Conservation (phyloP, 2,888 invertebrate species). For the Formica aserva region DNA sequence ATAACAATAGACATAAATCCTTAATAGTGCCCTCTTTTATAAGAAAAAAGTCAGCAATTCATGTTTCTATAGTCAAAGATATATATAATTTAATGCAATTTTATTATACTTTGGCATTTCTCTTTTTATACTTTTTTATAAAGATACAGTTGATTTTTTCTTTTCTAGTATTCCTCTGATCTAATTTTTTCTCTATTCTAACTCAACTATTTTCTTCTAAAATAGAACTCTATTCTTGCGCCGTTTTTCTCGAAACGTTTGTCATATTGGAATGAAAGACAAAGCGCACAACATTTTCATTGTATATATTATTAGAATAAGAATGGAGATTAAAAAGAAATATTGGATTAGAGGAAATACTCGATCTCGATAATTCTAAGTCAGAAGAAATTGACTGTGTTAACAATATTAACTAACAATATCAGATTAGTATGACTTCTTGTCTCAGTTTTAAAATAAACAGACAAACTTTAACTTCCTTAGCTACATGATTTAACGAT, state of each 20-base stretch:
- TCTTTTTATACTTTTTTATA: slow-evolving; percentile 64
- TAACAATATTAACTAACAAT: slow-evolving; percentile 51
- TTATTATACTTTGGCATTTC: slow-evolving; percentile 73
- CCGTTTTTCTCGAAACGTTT: not conserved
- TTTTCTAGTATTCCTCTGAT: slow-evolving; percentile 5
- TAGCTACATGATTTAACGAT: slow-evolving; percentile 32
- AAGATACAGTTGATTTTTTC: slow-evolving; percentile 39
- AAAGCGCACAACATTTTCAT: not conserved
- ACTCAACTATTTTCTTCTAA: not conserved
- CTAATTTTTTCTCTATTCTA: not conserved
- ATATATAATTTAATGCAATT: slow-evolving; percentile 67
- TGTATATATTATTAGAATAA: not conserved
- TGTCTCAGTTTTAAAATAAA: slow-evolving; percentile 20
- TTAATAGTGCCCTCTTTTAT: not conserved
- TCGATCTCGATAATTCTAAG: slow-evolving; percentile 1
- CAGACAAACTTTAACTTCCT: slow-evolving; percentile 45
- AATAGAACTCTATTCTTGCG: not conserved
- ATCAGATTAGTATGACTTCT: slow-evolving; percentile 62
- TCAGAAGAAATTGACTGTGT: not conserved
- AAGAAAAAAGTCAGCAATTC: not conserved
- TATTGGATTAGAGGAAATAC: not conserved
- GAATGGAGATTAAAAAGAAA: not conserved
- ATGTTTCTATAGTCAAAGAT: slow-evolving; percentile 35
- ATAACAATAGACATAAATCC: not conserved
- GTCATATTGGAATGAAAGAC: not conserved